Conservation (phyloP, 2,797 vertebrate genomes). For the Dendrocincla tyrannina region DNA sequence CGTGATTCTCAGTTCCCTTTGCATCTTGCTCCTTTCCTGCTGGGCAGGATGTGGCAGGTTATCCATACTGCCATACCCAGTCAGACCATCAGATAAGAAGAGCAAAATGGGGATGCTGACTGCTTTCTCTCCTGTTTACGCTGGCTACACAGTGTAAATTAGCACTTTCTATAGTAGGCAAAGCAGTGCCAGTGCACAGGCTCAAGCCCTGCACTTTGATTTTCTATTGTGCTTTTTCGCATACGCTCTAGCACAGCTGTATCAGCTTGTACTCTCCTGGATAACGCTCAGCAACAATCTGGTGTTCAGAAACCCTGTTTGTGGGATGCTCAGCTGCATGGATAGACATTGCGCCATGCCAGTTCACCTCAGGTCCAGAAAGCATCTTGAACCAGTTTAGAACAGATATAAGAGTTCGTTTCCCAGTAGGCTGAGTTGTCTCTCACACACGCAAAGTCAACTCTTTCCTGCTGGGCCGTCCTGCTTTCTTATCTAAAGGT, state of each 20-base stretch:
- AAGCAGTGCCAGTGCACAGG: neutral
- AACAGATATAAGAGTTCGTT: neutral
- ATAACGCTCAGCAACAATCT: neutral
- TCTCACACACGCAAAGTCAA: neutral
- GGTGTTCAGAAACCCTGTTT: neutral
- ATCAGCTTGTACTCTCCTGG: neutral
- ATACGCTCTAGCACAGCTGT: neutral
- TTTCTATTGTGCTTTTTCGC: neutral
- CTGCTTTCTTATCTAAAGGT: neutral
- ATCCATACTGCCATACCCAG: neutral
- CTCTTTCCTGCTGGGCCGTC: neutral
- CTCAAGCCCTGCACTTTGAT: neutral
- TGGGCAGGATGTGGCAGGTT: neutral
- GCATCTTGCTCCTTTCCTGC: neutral
- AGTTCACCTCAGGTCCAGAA: neutral
- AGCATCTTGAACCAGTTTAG: neutral
- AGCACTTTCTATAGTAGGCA: neutral
- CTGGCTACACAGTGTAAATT: neutral
- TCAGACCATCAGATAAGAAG: neutral
- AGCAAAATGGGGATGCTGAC: neutral
- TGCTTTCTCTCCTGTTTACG: neutral
- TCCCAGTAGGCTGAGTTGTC: neutral
- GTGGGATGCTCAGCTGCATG: neutral
- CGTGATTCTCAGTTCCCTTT: neutral
- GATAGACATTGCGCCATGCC: neutral